Evolutionary conservation across 2,888 invertebrate genomes (phyloP), one percentile per base, ranked within the genome.

Genomic region (Dermolepida albohirtum): DNA sequence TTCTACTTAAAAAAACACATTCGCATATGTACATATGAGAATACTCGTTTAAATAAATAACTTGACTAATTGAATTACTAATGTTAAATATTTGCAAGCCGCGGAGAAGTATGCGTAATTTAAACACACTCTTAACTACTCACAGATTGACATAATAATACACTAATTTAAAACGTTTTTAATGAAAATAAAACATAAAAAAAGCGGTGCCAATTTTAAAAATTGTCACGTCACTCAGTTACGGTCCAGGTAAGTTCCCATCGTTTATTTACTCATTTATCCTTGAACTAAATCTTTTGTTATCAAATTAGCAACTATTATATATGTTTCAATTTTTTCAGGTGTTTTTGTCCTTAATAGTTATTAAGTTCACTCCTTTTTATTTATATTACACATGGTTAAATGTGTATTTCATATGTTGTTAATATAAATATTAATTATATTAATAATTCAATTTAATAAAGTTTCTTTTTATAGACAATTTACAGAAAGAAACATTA

Each of bases 171-270:
- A 62, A 62, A 47, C 17, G 34, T 14, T 29, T 59, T 47, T 47
- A 34, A 62, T 47, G 8, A 16, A 47, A 62, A 62, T 44, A 62
- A 62, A 47, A 47, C 47, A 62, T 12, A 62, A 62, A 62, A 17
- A 62, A 44, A 16, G 14, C 57, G 51, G 71, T 70, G 69, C 70
- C 71, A 73, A 73, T 71, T 72, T 72, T 67, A 63, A 66, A 73
- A 72, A 71, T 71, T 71, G 72, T 72, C 73, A 52, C 65, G 70
- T 67, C 70, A 72, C 69, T 68, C 67, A 55, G 73, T 70, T 69
- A 70, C 69, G 73, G 73, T 73, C 71, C 71, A 72, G 65, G 68
- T 67, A 67, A 67, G 67, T 69, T 67, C 59, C 59, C 59, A 62
- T 62, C 57, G 50, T 59, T 51, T 62, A 59, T 59, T 68, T 51